Evolutionary conservation across 2,888 invertebrate genomes (phyloP).

Genomic region (Rhamphomyia laevipes): DNA sequence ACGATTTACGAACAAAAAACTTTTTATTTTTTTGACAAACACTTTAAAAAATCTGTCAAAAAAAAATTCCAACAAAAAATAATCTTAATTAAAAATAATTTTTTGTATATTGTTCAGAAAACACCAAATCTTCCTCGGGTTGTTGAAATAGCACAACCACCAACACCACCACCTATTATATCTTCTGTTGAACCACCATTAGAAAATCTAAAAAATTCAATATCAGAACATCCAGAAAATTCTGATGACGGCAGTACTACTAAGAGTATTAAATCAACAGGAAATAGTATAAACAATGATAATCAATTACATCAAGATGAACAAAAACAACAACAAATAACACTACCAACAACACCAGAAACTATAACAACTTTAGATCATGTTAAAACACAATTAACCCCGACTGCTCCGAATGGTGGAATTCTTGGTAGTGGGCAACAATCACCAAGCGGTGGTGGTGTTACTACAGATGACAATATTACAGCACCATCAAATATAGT

Average conservation of each 20-base stretch:
- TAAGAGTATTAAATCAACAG: neutral
- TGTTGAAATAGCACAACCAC: constrained; percentile 14
- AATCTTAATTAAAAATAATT: neutral
- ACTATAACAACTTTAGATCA: constrained; percentile 12
- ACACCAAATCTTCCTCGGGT: constrained; percentile 13
- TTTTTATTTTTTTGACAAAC: neutral
- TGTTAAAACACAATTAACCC: constrained; percentile 17
- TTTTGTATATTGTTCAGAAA: constrained; percentile 9
- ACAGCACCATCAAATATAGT: neutral
- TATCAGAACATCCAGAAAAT: constrained; percentile 3
- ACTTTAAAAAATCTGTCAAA: neutral
- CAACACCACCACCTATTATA: constrained; percentile 1
- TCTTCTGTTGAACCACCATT: neutral
- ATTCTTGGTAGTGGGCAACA: constrained; percentile 16
- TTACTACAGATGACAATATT: neutral
- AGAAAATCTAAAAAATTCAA: constrained; percentile 8
- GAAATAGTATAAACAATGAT: too few relatives aligned
- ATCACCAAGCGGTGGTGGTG: constrained; percentile 1
- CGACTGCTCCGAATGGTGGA: constrained; percentile 22
- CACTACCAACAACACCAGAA: constrained; percentile 6
- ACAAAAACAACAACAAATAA: constrained; percentile 9
- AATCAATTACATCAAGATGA: constrained; percentile 11
- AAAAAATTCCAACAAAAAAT: neutral
- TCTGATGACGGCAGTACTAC: neutral
- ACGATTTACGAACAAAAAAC: neutral